Base-by-base conservation (phyloP, 2,797 vertebrate genomes). In the Esox lucius region DNA sequence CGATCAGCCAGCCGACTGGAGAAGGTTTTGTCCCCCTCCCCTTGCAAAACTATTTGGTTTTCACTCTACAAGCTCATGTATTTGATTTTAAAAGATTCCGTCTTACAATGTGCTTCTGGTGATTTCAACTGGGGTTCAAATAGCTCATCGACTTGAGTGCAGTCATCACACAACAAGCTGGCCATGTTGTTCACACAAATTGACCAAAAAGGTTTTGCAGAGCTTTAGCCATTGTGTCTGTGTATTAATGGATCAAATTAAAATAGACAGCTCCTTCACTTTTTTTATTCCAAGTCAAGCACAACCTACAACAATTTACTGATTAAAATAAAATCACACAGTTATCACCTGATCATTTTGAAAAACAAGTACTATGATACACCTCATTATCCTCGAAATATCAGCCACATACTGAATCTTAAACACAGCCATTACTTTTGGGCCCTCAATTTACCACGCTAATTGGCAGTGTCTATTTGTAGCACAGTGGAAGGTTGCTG, bases 1-100 rank as follows among this genome's bases (percentile, higher is more conserved):
- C 86, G 84, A 84, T 83, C 85, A 80, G 86, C 73, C 87, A 87
- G 87, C 89, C 83, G 83, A 89, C 81, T 85, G 86, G 85, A 88
- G 80, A 48, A 74, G 81, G 83, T 88, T 89, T 91, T 88, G 89
- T 91, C 87, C 81, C 81, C 22, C 77, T 66, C 76, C 46, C 69
- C 75, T 65, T 33, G 42, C 72, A 31, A 67, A 19, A 35, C 51
- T 56, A 33, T 31, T 71, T 48, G 56, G 16, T 51, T 39, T 69
- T 72, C 70, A 39, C 70, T 72, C 19, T 19, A 39, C 72, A 78
- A 86, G 78, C 78, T 79, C 78, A 83, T 80, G 79, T 81, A 89
- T 84, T 83, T 83, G 61, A 77, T 86, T 86, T 85, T 75, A 71
- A 83, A 78, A 78, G 77, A 87, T 78, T 77, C 39, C 22, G 75